Evolutionary conservation across 2,888 invertebrate species (phyloP), one percentile per base, ranked within the genome.

Genomic region (Drosophila mercatorum): DNA sequence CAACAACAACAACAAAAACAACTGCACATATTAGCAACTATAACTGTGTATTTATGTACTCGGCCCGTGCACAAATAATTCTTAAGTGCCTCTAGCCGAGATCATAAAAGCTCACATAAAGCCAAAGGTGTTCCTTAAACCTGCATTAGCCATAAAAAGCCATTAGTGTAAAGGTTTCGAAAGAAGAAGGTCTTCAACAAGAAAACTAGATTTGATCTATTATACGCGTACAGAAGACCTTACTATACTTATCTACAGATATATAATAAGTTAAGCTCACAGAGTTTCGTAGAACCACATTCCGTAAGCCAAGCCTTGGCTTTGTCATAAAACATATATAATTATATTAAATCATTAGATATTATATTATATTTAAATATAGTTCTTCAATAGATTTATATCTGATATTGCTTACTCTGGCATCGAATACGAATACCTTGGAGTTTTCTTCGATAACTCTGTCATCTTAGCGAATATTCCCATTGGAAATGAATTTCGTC

Each of bases 41-140:
- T 70, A 77, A 75, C 79, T 59, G 82, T 74, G 62, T 65, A 75
- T 83, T 87, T 87, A 83, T 87, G 82, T 71, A 87, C 85, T 87
- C 28, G 41, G 44, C 34, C 26, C 40, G 34, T 11, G 70, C 65
- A 87, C 65, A 72, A 36, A 34, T 4, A 72, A 75, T 71, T 55
- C 58, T 11, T 59, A 58, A 67, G 47, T 52, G 59, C 60, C 26
- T 36, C 60, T 47, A 22, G 51, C 55, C 63, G 56, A 74, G 83
- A 85, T 81, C 80, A 68, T 85, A 83, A 81, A 85, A 69, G 73
- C 53, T 43, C 57, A 36, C 57, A 64, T 58, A 51, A 68, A 64
- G 46, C 46, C 5, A n/a, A 44, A 53, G 60, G 46, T 61, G 72
- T 75, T 64, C 64, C 63, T n/a, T n/a, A 36, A 51, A 22, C 36